Conservation (phyloP, 2,113 vertebrate genomes). For the Rhinolophus sinicus region DNA sequence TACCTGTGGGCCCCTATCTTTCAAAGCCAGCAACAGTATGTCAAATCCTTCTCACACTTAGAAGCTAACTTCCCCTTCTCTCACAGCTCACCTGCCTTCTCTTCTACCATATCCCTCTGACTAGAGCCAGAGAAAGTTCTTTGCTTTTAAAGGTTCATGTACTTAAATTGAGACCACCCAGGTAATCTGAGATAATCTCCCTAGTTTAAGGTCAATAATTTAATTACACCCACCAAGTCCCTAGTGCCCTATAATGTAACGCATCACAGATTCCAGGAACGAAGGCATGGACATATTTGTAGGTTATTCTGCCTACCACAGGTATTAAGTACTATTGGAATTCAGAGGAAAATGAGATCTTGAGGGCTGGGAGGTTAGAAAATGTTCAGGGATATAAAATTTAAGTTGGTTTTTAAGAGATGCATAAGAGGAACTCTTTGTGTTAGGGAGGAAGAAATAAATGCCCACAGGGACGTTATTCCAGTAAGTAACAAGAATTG, state of each 20-base stretch:
- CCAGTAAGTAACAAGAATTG: constrained; percentile 21
- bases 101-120: neutral
- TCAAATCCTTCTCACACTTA: neutral
- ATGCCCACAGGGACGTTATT: neutral
- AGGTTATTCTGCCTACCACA: neutral
- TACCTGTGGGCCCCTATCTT: neutral
- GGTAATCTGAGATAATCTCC: neutral
- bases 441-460: neutral
- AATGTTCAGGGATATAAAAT: neutral
- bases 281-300: neutral
- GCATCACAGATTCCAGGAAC: neutral
- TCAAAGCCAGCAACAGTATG: neutral
- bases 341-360: neutral
- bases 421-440: neutral
- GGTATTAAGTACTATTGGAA: neutral
- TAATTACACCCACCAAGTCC: neutral
- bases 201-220: neutral
- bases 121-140: neutral
- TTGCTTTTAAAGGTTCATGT: neutral
- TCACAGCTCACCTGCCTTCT: neutral
- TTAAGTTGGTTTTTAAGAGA: constrained; percentile 7
- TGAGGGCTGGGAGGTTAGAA: neutral
- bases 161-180: neutral
- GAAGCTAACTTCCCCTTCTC: neutral
- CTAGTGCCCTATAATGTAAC: neutral